Base-by-base conservation (phyloP, 2,888 invertebrate species). In the Plebejus melissa region DNA sequence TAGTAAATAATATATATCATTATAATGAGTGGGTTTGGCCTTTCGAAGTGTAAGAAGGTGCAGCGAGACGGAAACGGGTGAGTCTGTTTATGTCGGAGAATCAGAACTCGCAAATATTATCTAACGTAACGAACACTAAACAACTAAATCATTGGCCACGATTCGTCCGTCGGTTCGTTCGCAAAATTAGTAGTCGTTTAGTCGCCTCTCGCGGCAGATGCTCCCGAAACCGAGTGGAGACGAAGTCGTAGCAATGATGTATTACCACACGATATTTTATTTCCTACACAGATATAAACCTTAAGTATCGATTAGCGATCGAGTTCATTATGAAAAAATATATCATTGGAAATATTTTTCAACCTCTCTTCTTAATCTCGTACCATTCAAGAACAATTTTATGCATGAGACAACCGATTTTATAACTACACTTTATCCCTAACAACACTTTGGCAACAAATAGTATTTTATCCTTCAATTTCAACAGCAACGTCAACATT, bases 401-500 rank as follows among this genome's bases (percentile, higher is more conserved):
- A 91, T 91, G 93, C 88, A 90, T 88, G 91, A 86, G 93, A 93
- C 93, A 93, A 93, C 91, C 93, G 89, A 91, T 90, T 88, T 90
- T 90, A 91, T 87, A 92, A 89, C 92, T 93, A 92, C 89, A 88
- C 83, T 88, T 88, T 87, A 93, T 88, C 86, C 87, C 90, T 93
- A 93, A 93, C 88, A 93, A 93, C 93, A 93, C 88, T 94, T 94
- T 94, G 94, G 94, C 94, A 94, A 94, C 94, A 93, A 93, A 91
- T 90, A 90, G 87, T 90, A 88, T 89, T 88, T 88, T 84, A 83
- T 85, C 86, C 87, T 83, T 87, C 85, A 86, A 86, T 87, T 88
- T 86, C 82, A 89, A 88, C 85, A 85, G 90, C 84, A 88, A 89
- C 86, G 88, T 87, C 84, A 88, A 88, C 87, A 86, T 86, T 81